Evolutionary conservation across 2,113 vertebrate genomes (phyloP), one percentile per base, ranked within the genome.

Genomic region (Coregonus clupeaformis): DNA sequence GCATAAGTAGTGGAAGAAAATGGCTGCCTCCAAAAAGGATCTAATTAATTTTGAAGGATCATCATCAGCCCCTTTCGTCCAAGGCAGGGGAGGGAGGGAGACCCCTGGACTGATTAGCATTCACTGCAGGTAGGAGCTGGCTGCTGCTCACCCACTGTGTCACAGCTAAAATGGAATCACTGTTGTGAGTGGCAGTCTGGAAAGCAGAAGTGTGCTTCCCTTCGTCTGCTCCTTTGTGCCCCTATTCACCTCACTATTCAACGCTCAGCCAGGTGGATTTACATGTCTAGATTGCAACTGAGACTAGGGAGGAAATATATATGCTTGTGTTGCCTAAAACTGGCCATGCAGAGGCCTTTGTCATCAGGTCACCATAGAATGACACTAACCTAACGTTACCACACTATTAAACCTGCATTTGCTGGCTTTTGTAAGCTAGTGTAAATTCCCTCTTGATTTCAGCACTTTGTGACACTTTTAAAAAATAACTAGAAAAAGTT

Each of bases 1-100:
- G 94, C 92, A 94, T 93, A 93, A 94, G 92, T 92, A 95, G 93
- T 93, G 84, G 70, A 89, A 90, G 87, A 92, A 92, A 92, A 93
- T 92, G 90, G 91, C 95, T 87, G 94, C 94, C 94, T 87, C 88
- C 86, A 88, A 87, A 85, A 79, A 95, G 95, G 95, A 96, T 96
- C 95, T 97, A 95, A 95, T 97, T 97, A 96, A 97, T 97, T 97
- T 97, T 96, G 96, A 98, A 97, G 96, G 95, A 97, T 93, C 92
- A 95, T 42, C 36, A 95, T 95, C 95, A 95, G 94, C 95, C 95
- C 95, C 95, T 95, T 95, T 96, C 95, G 95, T 92, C 91, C 91
- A 84, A 91, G 88, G 89, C 87, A 86, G 88, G 88, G 84, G 87
- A 88, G 63, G 72, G 68, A 94, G 90, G 84, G 89, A 92, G 92